These are phyloP conservation scores for Paramormyrops hopkinsi DNA, from an alignment of 2,797 vertebrate genomes.

Conservation along the genomic window DNA sequence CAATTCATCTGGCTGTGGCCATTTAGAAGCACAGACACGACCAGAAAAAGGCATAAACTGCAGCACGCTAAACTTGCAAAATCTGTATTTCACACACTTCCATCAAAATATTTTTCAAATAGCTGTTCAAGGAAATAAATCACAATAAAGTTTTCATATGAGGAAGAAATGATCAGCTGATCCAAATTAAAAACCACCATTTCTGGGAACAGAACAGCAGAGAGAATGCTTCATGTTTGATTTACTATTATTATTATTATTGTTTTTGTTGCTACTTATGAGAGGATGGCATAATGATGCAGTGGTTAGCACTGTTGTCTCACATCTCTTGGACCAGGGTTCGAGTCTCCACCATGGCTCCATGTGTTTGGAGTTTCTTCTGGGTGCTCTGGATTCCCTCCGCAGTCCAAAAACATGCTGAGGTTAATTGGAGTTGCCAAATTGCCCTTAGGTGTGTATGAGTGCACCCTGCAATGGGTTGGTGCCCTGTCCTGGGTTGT, in stretches of 20 bases:
- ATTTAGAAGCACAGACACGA: conserved; percentile 18
- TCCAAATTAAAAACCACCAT: not conserved
- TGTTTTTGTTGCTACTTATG: not conserved
- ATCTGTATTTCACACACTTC: not conserved
- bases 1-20: conserved; percentile 33
- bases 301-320: not conserved
- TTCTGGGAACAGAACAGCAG: not conserved
- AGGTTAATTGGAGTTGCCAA: not conserved
- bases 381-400: not conserved
- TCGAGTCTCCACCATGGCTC: not conserved
- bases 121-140: not conserved
- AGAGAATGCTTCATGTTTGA: not conserved
- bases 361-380: not conserved
- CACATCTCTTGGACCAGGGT: not conserved
- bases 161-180: not conserved
- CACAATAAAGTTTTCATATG: not conserved
- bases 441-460: not conserved
- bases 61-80: not conserved
- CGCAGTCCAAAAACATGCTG: not conserved
- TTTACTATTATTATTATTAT: not conserved
- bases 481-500: not conserved
- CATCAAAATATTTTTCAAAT: not conserved
- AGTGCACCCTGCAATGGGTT: not conserved
- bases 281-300: not conserved
- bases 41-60: not conserved